Conservation (phyloP, 2,113 vertebrate genomes). For the Prietella phreatophila region DNA sequence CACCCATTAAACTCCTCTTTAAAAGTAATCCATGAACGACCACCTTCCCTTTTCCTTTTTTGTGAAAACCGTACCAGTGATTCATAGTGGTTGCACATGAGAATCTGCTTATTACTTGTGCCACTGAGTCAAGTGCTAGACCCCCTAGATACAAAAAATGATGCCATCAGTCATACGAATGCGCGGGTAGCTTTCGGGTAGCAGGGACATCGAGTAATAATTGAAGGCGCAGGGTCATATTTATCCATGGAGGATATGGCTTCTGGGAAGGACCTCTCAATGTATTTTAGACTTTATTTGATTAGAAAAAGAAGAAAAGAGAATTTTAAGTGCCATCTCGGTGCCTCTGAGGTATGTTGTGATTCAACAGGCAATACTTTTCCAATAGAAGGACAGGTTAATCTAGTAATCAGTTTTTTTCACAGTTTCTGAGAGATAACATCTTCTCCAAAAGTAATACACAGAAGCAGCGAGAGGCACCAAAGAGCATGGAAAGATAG, state of each 20-base stretch:
- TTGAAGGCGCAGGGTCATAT: slow-evolving; percentile 1
- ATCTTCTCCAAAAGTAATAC: slow-evolving; percentile 4
- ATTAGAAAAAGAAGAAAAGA: not conserved
- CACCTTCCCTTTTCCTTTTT: not conserved
- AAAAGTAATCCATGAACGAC: not conserved
- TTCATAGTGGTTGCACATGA: slow-evolving; percentile 35
- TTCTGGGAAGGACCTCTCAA: not conserved
- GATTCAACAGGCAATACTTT: slow-evolving; percentile 18
- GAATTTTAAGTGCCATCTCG: not conserved
- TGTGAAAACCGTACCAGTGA: not conserved
- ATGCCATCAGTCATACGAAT: slow-evolving; percentile 45
- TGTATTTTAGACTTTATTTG: slow-evolving; percentile 25
- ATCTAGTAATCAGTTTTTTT: not conserved
- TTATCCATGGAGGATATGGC: not conserved
- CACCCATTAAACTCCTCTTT: not conserved
- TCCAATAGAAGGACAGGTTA: slow-evolving; percentile 8
- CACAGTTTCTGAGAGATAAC: slow-evolving; percentile 18
- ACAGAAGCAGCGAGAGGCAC: not conserved
- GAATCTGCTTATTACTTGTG: slow-evolving; percentile 8
- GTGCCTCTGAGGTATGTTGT: not conserved
- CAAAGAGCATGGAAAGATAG: not conserved
- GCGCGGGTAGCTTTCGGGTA: not conserved
- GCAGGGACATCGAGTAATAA: slow-evolving; percentile 11
- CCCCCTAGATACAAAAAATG: slow-evolving; percentile 35
- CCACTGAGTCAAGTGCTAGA: slow-evolving; percentile 34